Evolutionary conservation across 2,888 invertebrate species (phyloP).

Genomic region (Ophion ventricosus): DNA sequence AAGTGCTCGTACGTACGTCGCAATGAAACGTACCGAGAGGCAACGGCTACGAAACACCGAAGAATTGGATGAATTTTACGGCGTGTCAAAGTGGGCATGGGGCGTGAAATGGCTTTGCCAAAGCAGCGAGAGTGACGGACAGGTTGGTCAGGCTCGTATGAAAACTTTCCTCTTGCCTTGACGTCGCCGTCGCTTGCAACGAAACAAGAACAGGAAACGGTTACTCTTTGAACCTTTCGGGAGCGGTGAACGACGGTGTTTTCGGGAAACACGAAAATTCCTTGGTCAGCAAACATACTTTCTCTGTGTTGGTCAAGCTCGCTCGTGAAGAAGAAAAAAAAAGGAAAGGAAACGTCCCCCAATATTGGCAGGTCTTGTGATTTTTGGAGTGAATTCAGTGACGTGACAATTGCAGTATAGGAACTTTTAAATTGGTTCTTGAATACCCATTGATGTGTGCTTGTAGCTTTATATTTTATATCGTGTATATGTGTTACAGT

Average conservation of each 20-base stretch:
- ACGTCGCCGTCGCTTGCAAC: background rate
- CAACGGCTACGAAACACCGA: background rate
- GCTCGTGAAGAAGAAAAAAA: background rate
- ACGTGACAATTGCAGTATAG: no score
- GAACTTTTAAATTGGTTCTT: no score
- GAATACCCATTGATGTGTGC: no score
- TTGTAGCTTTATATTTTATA: no score
- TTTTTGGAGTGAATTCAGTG: background rate
- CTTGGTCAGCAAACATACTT: background rate
- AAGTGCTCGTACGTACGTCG: background rate
- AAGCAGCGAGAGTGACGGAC: constrained; percentile 17
- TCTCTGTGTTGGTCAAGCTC: background rate
- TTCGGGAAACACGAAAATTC: constrained; percentile 7
- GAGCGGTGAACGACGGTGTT: background rate
- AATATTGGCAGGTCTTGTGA: background rate
- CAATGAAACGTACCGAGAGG: background rate
- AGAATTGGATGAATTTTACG: constrained; percentile 31
- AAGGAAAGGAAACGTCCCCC: background rate
- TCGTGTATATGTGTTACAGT: no score
- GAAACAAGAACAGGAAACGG: constrained; percentile 23
- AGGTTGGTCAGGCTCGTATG: constrained; percentile 16
- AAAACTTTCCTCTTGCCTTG: background rate
- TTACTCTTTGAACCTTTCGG: constrained; percentile 32
- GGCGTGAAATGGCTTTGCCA: constrained; percentile 33
- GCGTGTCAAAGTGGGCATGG: constrained; percentile 34